A percentile compares a stretch with the other conserved stretches of the same genome.
Conservation (phyloP, 2,888 invertebrate genomes). For the Julus scanicus region DNA sequence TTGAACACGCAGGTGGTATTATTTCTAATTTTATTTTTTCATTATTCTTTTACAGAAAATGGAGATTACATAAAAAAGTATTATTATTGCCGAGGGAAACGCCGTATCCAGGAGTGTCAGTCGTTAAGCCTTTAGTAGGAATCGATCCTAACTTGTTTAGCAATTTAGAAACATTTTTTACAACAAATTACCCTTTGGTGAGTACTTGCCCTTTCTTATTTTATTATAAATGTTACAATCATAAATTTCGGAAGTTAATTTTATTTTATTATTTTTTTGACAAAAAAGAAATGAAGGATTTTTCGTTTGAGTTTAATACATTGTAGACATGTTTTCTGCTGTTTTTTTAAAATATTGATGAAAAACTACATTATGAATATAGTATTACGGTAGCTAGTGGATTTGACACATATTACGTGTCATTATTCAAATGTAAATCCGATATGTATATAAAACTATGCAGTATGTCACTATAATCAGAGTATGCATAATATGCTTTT, state of each 20-base stretch:
- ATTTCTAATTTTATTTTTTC: conserved; percentile 12
- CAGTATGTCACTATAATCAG: neutral
- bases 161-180: conserved; percentile 95
- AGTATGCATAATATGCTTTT: neutral
- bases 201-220: conserved; percentile 54
- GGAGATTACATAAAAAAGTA: conserved; percentile 74
- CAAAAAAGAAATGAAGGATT: neutral
- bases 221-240: neutral
- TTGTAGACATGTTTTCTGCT: neutral
- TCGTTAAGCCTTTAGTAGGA: conserved; percentile 93
- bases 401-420: neutral
- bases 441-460: neutral
- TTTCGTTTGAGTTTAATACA: too few relatives aligned
- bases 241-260: neutral
- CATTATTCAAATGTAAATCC: neutral
- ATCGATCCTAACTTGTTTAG: conserved; percentile 89
- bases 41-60: conserved; percentile 67
- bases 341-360: neutral
- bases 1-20: neutral
- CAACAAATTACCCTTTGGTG: conserved; percentile 87
- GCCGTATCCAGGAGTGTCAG: conserved; percentile 87
- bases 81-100: conserved; percentile 74
- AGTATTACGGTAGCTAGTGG: neutral
- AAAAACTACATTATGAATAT: neutral
- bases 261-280: neutral